Base-by-base conservation (phyloP, 30 jellyfish, hydroid and myxozoan genomes). In the Cassiopea andromeda region DNA sequence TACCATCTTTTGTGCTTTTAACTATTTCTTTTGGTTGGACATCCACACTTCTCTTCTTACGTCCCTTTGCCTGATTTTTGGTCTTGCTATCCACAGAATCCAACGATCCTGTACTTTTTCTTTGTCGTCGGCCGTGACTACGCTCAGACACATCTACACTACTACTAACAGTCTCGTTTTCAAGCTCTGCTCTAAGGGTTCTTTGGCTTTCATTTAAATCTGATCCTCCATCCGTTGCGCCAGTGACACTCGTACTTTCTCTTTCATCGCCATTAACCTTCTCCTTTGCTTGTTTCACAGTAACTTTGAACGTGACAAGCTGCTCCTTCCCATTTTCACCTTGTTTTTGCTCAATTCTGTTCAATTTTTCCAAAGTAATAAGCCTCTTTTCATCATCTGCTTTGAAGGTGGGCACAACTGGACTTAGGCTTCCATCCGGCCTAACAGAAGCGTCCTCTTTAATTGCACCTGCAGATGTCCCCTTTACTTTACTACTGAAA, bases 271-370 rank as follows among this genome's bases (percentile, higher is more conserved):
- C 45, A 19, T 14, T 44, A 19, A 82, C 16, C 44, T 54, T 38
- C 13, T 83, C 85, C 49, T 83, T 70, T 19, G 92, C 84, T 27
- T 83, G 83, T 66, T 85, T 12, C 74, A 83, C 85, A 5, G 85
- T 73, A 7, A 73, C 92, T 69, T 83, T 73, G 48, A 83, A 83
- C 8, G 92, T 83, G 12, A 81, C 90, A 44, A 81, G 79, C 13
- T 83, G 92, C 48, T 57, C 83, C 44, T 17, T 43, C 60, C 46
- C 66, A 16, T 5, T 69, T 27, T 83, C 73, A 1, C 58, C 81
- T 58, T 77, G 47, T n/a, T 78, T 82, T 50, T 1, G 68, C n/a
- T 70, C 85, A 16, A 50, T 7, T 1, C 44, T 15, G 16, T 47
- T 50, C 84, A 69, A 48, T 50, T 48, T 47, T 73, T 83, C 85